Base-by-base conservation (phyloP, 2,113 vertebrate genomes). In the Lates calcarifer region DNA sequence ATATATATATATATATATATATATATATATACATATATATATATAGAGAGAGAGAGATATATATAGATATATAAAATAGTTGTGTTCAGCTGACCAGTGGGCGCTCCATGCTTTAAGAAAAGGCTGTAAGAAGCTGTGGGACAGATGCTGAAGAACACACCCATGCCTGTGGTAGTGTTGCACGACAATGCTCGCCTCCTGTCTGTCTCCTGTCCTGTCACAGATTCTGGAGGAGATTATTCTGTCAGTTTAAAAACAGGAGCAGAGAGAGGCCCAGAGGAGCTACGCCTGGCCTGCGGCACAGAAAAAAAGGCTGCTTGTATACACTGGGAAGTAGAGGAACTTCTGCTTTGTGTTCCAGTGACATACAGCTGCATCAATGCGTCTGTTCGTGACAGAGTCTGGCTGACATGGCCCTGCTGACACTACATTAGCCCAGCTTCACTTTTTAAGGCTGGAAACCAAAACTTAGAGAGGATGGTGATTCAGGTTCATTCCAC, bases 181-280 rank as follows among this genome's bases (percentile, higher is more conserved):
- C n/a, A n/a, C n/a, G n/a, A n/a, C n/a, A n/a, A n/a, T n/a, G n/a
- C n/a, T n/a, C n/a, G n/a, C n/a, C n/a, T n/a, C n/a, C n/a, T n/a
- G n/a, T n/a, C n/a, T n/a, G n/a, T n/a, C n/a, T n/a, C n/a, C n/a
- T n/a, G n/a, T n/a, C n/a, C n/a, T n/a, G n/a, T n/a, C n/a, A n/a
- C 37, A 51, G 56, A 61, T 82, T 79, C 81, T 60, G 47, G 85
- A 89, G 77, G 84, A 92, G 83, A 70, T 73, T 56, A 90, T 86
- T 88, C 84, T 88, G 86, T 84, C 69, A 68, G 78, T 60, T 35
- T 77, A 4, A 72, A 65, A 68, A 72, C 37, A 68, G 28, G 47
- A 45, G 64, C 63, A 12, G 15, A 14, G 83, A 68, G 66, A 64
- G 39, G 81, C 79, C 67, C 47, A 12, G 49, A 45, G n/a, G 17